Evolutionary conservation across 2,113 vertebrate species (phyloP), one percentile per base, ranked within the genome.

Genomic region (Gavia stellata): DNA sequence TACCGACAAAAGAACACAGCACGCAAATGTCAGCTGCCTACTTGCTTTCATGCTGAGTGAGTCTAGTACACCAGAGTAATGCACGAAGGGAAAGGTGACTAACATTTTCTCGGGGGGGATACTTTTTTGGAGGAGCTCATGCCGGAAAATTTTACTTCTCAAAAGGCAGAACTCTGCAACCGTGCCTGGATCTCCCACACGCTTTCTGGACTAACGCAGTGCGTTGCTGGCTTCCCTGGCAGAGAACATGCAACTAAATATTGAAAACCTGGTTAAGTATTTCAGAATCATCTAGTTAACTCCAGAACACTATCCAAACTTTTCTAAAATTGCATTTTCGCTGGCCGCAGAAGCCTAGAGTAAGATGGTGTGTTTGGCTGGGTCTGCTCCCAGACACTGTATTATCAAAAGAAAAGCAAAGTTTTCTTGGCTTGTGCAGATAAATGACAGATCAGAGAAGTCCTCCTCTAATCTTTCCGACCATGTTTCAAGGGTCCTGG

Each of bases 401-500:
- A 63, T 24, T 1, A 0, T 72, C 84, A 65, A 53, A 94, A 73
- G 44, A 62, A 56, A 62, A 72, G 55, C 25, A 71, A 86, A 92
- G 67, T 78, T 83, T 88, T 88, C 63, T 33, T 71, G 59, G n/a
- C 67, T 88, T 71, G 45, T 86, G 38, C 53, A 79, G 21, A 90
- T 58, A 90, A 77, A 72, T 40, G 77, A 93, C 68, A 79, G 55
- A 63, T 56, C 77, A 38, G 53, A 87, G 58, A 66, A 85, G 82
- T 59, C 74, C 79, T 91, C 88, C 65, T 70, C 67, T 70, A 73
- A 83, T 90, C 58, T 73, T 87, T 71, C 59, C 17, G 14, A n/a
- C 34, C 53, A 81, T 82, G 72, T 91, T 87, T 80, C 55, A 90
- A 86, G 92, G 72, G 81, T 88, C 92, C 55, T 52, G 70, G 38